Percentiles rank a stretch among this genome's conserved stretches.
These are phyloP conservation scores for Sternotherus odoratus DNA, from an alignment of 2,797 vertebrate genomes.

Conservation along the genomic window DNA sequence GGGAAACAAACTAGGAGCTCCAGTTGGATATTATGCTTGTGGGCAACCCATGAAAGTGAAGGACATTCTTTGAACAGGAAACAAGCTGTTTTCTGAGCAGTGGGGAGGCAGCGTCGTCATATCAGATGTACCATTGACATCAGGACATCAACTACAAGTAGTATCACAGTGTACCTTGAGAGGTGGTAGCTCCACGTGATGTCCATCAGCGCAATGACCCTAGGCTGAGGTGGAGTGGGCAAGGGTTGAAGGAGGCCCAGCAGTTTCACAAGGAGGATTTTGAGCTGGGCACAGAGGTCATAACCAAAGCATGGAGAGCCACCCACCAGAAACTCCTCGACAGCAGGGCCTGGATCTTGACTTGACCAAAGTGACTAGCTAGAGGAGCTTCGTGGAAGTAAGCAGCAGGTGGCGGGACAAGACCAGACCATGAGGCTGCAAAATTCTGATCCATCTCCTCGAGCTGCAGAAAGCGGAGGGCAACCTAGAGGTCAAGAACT, in stretches of 20 bases:
- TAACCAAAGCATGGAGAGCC: neutral
- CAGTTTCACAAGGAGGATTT: neutral
- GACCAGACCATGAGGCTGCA: neutral
- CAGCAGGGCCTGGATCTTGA: neutral
- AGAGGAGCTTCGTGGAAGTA: neutral
- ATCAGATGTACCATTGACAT: neutral
- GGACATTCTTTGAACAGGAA: neutral
- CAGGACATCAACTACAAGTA: neutral
- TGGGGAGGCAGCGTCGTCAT: neutral
- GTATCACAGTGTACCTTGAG: neutral
- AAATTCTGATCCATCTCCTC: neutral
- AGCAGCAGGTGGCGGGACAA: neutral
- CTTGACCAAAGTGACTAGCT: neutral
- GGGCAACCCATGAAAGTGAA: neutral
- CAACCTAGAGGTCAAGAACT: neutral
- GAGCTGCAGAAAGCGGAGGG: neutral
- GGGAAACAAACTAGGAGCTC: neutral
- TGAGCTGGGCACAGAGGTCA: neutral
- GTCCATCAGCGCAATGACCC: neutral
- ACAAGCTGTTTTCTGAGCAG: neutral
- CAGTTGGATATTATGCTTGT: neutral
- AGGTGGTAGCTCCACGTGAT: neutral
- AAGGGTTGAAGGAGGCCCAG: neutral
- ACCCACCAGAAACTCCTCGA: neutral
- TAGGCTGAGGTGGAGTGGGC: neutral